Conservation (phyloP, 2,888 invertebrate species). For the Heliothis peltigera region DNA sequence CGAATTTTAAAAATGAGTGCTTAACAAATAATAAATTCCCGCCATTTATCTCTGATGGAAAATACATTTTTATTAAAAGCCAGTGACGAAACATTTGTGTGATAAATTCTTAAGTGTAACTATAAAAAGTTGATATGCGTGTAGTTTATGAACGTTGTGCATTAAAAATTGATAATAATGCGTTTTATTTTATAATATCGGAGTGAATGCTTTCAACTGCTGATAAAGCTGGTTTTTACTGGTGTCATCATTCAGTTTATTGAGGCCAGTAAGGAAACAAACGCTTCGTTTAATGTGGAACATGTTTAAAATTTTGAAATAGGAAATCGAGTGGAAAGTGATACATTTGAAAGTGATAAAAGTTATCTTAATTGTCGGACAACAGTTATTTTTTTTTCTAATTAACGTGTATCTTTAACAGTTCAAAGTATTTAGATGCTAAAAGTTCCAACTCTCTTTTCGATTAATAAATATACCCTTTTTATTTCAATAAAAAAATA, state of each 20-base stretch:
- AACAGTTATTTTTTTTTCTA: background rate
- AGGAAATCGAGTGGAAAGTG: conserved; percentile 2
- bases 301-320: background rate
- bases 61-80: conserved; percentile 29
- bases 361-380: background rate
- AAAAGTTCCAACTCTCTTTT: too few relatives aligned
- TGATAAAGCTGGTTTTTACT: conserved; percentile 46
- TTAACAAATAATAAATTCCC: conserved; percentile 10
- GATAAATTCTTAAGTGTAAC: conserved; percentile 45
- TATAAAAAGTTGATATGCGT: conserved; percentile 31
- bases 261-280: conserved; percentile 33
- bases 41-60: background rate
- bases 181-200: conserved; percentile 12
- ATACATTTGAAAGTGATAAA: background rate
- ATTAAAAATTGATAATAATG: conserved; percentile 31
- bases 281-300: conserved; percentile 7
- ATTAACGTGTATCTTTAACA: too few relatives aligned
- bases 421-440: background rate
- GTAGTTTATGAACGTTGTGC: conserved; percentile 33
- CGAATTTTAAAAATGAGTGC: background rate
- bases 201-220: conserved; percentile 45
- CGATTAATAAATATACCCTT: too few relatives aligned
- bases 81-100: conserved; percentile 32
- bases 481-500: too few relatives aligned
- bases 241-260: conserved; percentile 36